phyloP scores from a whole-genome alignment of 2,797 vertebrate genomes.

The Alouatta caraya region DNA sequence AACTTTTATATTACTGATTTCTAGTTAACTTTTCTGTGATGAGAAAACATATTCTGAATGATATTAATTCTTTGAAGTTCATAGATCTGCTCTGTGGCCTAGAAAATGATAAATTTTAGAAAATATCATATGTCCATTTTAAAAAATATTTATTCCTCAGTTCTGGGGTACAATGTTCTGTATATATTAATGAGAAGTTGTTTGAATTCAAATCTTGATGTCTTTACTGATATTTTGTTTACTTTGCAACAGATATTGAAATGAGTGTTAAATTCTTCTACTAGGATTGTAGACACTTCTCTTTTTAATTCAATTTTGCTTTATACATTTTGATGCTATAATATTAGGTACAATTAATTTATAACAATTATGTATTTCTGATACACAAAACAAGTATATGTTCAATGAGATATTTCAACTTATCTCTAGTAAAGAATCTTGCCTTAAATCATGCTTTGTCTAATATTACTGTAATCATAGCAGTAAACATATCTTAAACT shows the following conservation, averaged over 20 bases:
- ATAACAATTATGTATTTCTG: background rate
- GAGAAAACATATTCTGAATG: background rate
- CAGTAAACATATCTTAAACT: background rate
- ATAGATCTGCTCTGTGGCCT: background rate
- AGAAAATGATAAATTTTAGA: conserved; percentile 6
- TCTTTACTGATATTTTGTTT: background rate
- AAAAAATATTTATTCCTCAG: background rate
- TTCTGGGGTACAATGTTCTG: background rate
- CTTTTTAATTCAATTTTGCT: background rate
- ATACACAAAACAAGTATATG: background rate
- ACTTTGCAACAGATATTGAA: background rate
- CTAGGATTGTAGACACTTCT: background rate
- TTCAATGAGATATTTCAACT: background rate
- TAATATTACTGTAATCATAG: background rate
- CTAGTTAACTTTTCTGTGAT: background rate
- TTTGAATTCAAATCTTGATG: background rate
- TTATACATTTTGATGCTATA: background rate
- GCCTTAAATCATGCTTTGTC: background rate
- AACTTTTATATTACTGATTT: background rate
- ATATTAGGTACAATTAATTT: background rate
- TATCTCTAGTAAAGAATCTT: background rate
- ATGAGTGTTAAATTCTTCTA: background rate
- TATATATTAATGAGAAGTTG: background rate
- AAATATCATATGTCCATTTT: background rate
- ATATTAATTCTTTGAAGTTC: background rate